These are phyloP conservation scores for Bradynema listronoti DNA, from an alignment of 1,140 invertebrate species.

Conservation along the genomic window DNA sequence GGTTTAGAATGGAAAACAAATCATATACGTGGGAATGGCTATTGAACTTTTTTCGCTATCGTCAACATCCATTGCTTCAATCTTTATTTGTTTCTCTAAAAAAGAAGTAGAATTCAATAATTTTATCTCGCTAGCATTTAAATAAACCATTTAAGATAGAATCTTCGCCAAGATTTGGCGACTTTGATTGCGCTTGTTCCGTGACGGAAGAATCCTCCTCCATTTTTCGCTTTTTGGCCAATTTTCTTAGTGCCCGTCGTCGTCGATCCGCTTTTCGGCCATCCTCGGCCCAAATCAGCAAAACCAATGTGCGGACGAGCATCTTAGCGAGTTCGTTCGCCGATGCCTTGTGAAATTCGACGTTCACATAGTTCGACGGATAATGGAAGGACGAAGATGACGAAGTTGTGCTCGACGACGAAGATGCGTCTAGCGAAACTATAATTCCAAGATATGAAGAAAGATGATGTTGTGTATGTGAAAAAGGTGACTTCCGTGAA, in stretches of 20 bases:
- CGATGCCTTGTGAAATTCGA: conserved; percentile 10
- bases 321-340: conserved; percentile 34
- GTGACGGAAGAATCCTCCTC: neutral
- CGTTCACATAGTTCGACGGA: conserved; percentile 5
- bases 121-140: too few species aligned
- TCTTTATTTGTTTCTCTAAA: too few species aligned
- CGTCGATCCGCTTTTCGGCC: conserved; percentile 8
- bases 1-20: too few species aligned
- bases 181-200: conserved; percentile 8
- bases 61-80: too few species aligned
- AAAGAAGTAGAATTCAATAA: too few species aligned
- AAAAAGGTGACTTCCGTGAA: too few species aligned
- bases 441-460: too few species aligned
- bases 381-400: conserved; percentile 6
- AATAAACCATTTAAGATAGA: too few species aligned
- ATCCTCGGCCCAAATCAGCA: conserved; percentile 34
- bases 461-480: too few species aligned
- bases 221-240: conserved; percentile 13
- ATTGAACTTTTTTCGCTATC: too few species aligned
- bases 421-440: neutral
- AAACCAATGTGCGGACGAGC: conserved; percentile 30
- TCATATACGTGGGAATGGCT: too few species aligned
- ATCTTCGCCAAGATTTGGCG: neutral
- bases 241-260: conserved; percentile 8
- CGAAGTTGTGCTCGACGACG: conserved; percentile 1